Base-by-base conservation (phyloP, 2,113 vertebrate genomes). In the Pelusios castaneus region DNA sequence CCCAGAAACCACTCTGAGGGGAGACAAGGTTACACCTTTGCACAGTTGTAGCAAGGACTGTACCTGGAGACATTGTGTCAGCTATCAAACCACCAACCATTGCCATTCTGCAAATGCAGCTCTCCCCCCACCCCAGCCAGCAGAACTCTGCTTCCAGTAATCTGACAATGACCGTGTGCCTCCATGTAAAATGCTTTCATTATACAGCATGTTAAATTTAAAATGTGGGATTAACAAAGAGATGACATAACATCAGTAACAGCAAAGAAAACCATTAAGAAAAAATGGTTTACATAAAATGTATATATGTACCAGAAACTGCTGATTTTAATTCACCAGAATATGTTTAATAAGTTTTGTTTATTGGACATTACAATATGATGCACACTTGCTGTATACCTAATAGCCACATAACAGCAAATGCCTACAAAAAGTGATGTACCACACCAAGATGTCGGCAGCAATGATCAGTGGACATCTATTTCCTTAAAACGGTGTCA, bases 381-480 rank as follows among this genome's bases (percentile, higher is more conserved):
- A 21, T 54, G 31, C 34, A n/a, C 8, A 67, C 29, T 19, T 67
- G 5, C 34, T 85, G 8, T 10, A 1, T 82, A 54, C 29, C 21
- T 77, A 67, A 3, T 80, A 56, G 73, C 1, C 2, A 1, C 21
- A 4, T 56, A 54, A 5, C 63, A 83, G 11, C 5, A 91, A 67
- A 84, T 8, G 56, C 0, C 2, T 27, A 51, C 45, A 43, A 73
- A 58, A 2, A 5, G 1, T n/a, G 1, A 34, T 13, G 16, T 31
- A 51, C 3, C 70, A 52, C 87, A 90, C 22, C 34, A 5, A 45
- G 14, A 2, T 34, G 13, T 82, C 79, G 22, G 10, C 8, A 86
- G 56, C 92, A 88, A 78, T 3, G 0, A 51, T 38, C 38, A 67
- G 17, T 0, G 24, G 82, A 82, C 10, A 1, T 5, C 13, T 84